Conservation (phyloP, 2,888 invertebrate genomes). For the Drosophila niveifrons region DNA sequence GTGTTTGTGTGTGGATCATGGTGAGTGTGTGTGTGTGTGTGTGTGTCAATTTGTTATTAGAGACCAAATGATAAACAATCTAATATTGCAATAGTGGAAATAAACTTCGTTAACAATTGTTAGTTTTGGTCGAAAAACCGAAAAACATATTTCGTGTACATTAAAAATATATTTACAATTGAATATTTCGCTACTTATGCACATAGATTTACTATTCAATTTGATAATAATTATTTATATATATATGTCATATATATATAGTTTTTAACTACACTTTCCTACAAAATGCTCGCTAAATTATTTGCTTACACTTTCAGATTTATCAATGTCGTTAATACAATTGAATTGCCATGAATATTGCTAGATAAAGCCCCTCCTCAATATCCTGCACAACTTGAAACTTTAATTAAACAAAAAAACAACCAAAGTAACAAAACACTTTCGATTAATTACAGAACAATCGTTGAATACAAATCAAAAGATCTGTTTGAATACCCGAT, state of each 20-base stretch:
- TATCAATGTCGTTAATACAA: conserved; percentile 76
- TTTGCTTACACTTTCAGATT: conserved; percentile 62
- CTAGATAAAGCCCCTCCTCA: conserved; percentile 47
- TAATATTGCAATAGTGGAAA: conserved; percentile 45
- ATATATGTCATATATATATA: conserved; percentile 32
- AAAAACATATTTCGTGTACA: conserved; percentile 44
- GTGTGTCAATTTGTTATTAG: conserved; percentile 30
- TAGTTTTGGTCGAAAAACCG: conserved; percentile 14
- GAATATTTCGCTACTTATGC: conserved; percentile 78
- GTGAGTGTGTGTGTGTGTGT: conserved; percentile 24
- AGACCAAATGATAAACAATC: conserved; percentile 34
- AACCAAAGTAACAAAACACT: neutral
- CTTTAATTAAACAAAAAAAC: neutral
- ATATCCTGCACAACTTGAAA: neutral
- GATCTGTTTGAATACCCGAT: conserved; percentile 27
- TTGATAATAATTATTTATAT: conserved; percentile 56
- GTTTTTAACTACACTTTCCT: conserved; percentile 66
- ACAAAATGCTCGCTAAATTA: conserved; percentile 65
- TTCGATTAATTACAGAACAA: conserved; percentile 4
- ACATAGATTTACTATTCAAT: conserved; percentile 68
- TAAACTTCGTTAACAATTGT: conserved; percentile 32
- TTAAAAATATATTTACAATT: conserved; percentile 72
- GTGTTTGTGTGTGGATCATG: conserved; percentile 12
- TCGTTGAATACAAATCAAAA: conserved; percentile 44
- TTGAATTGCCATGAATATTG: conserved; percentile 81